Conservation (phyloP, 2,888 invertebrate species). For the Drosophila kokeensis region DNA sequence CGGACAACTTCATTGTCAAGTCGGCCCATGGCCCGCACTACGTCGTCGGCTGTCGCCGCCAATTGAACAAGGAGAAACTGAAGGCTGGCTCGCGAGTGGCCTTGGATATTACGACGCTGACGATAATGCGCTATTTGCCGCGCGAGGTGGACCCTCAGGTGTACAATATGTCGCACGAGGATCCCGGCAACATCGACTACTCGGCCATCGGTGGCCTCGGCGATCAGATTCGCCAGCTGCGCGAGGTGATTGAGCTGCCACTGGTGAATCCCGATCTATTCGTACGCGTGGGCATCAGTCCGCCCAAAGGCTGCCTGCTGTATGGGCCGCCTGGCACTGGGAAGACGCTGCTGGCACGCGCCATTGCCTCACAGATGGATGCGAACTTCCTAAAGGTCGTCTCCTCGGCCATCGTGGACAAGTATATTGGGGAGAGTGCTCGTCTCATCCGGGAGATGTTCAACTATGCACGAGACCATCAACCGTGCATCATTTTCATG, state of each 20-base stretch:
- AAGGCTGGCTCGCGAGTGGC: constrained; percentile 98
- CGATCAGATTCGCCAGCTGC: constrained; percentile 97
- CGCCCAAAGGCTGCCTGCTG: constrained; percentile 98
- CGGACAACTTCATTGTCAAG: constrained; percentile 99
- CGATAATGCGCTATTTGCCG: constrained; percentile 98
- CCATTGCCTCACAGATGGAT: constrained; percentile 99
- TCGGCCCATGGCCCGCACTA: constrained; percentile 99
- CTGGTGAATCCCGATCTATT: constrained; percentile 98
- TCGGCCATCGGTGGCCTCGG: constrained; percentile 97
- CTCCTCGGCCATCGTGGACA: constrained; percentile 99
- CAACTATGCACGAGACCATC: constrained; percentile 99
- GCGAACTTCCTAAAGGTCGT: constrained; percentile 99
- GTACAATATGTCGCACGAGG: constrained; percentile 99
- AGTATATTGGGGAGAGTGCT: constrained; percentile 99
- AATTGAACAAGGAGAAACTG: constrained; percentile 96
- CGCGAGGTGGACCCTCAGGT: constrained; percentile 99
- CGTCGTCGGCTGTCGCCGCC: constrained; percentile 98
- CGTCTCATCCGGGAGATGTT: constrained; percentile 99
- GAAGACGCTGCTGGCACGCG: constrained; percentile 97
- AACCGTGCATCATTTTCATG: constrained; percentile 99
- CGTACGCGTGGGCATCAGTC: constrained; percentile 98
- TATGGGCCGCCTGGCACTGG: constrained; percentile 87
- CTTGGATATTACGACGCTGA: constrained; percentile 99
- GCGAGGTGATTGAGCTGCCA: constrained; percentile 98
- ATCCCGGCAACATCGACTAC: constrained; percentile 98